Percentiles rank a stretch among this genome's conserved stretches.
Conservation (phyloP, 2,113 vertebrate species). For the Hippocampus guttulatus region DNA sequence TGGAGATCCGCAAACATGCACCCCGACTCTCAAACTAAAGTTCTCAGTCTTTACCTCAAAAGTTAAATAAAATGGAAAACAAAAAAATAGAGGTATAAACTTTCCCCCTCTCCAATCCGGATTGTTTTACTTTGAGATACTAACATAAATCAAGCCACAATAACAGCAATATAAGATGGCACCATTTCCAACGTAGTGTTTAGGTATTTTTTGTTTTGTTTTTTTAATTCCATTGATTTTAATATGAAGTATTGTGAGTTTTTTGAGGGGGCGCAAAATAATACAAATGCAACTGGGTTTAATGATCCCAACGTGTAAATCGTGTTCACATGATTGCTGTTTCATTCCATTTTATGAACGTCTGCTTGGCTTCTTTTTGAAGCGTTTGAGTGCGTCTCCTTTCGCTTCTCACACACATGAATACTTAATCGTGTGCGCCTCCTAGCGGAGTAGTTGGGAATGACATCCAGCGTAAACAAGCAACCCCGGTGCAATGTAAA, state of each 20-base stretch:
- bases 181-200: not conserved
- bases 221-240: not conserved
- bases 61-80: not conserved
- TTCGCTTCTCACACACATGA: constrained; percentile 41
- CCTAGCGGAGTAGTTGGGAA: constrained; percentile 79
- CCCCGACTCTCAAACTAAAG: not conserved
- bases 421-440: constrained; percentile 88
- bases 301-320: not conserved
- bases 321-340: not conserved
- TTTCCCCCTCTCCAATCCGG: not conserved
- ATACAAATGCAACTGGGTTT: not conserved
- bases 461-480: constrained; percentile 6
- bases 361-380: not conserved
- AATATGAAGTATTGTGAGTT: not conserved
- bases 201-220: no score
- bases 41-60: not conserved
- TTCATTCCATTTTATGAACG: not conserved
- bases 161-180: not conserved
- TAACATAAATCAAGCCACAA: no score
- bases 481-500: not conserved
- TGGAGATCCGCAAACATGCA: constrained; percentile 44
- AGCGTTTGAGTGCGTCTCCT: constrained; percentile 19
- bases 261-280: not conserved
- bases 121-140: not conserved
- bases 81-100: not conserved